Evolutionary conservation across 2,888 invertebrate genomes (phyloP).

Genomic region (Acronicta psi): DNA sequence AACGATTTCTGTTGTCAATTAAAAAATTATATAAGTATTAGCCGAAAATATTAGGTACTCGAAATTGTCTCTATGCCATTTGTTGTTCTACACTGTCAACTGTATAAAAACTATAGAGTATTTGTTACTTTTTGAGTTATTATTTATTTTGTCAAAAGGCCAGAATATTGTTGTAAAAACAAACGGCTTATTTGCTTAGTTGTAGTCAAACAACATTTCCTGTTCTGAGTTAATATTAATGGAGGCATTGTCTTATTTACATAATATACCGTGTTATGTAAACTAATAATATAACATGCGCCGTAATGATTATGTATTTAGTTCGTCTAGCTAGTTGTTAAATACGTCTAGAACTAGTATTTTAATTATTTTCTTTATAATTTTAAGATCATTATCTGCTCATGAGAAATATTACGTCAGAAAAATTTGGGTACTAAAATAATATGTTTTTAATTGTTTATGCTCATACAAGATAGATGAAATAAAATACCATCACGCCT

Average conservation of each 20-base stretch:
- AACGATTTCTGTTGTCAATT: constrained; percentile 13
- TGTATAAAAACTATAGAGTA: constrained; percentile 7
- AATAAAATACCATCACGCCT: too few species aligned
- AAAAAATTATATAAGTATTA: too few species aligned
- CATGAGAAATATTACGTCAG: too few species aligned
- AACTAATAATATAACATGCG: constrained; percentile 6
- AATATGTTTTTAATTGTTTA: too few species aligned
- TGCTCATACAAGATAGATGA: too few species aligned
- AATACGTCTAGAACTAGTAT: too few species aligned
- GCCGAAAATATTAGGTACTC: constrained; percentile 9
- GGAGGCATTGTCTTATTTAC: constrained; percentile 37
- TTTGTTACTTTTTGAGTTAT: constrained; percentile 22
- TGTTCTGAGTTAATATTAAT: constrained; percentile 44
- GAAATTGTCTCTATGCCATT: constrained; percentile 8
- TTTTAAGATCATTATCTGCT: too few species aligned
- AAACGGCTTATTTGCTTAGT: constrained; percentile 31
- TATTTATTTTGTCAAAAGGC: constrained; percentile 40
- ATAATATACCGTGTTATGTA: constrained; percentile 17
- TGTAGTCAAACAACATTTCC: constrained; percentile 50
- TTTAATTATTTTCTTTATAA: too few species aligned
- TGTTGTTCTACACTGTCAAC: constrained; percentile 13
- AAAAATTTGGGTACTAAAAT: too few species aligned
- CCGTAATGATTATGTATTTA: constrained; percentile 11
- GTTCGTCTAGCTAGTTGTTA: background rate
- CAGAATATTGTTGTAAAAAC: constrained; percentile 42